Base-by-base conservation (phyloP, 2,113 vertebrate genomes). In the Epinephelus moara region DNA sequence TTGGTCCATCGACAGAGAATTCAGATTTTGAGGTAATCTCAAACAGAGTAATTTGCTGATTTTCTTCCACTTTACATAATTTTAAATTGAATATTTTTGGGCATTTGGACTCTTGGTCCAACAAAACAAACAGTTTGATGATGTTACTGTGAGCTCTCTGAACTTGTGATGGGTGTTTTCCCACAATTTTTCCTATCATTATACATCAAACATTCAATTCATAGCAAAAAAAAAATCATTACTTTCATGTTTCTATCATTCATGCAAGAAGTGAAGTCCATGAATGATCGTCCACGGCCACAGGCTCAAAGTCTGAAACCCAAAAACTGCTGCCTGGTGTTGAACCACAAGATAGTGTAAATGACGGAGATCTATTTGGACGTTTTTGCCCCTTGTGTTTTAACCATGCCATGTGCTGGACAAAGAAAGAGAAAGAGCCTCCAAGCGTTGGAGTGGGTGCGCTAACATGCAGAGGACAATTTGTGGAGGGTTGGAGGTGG, bases 321-420 rank as follows among this genome's bases (percentile, higher is more conserved):
- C 13, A 23, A 74, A 52, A 59, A 37, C 21, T 17, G 23, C 60
- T 56, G 75, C 74, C 52, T 61, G 49, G 21, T 25, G 52, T 68
- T 30, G 17, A 87, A 72, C 70, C 73, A 55, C 77, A 70, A 57
- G 8, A 13, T 8, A 7, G 18, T 17, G n/a, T 61, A 74, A 73
- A 86, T 71, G 56, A 88, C 0, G 0, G 2, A 3, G 13, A 84
- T 76, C 33, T 56, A 52, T 55, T 73, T 59, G 25, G 72, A 81
- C 47, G 18, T 79, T 47, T 78, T 30, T 74, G 69, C 23, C 42
- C 19, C 37, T 45, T 55, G 80, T 69, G 55, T 70, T 82, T 75
- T 42, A 42, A 74, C 64, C 7, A 1, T 40, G 30, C 33, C 70
- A 79, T 85, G 42, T 62, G 67, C n/a, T 69, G 50, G 66, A 78